These are phyloP conservation scores for Austrolebias charrua DNA, from an alignment of 2,797 vertebrate genomes.

Conservation along the genomic window DNA sequence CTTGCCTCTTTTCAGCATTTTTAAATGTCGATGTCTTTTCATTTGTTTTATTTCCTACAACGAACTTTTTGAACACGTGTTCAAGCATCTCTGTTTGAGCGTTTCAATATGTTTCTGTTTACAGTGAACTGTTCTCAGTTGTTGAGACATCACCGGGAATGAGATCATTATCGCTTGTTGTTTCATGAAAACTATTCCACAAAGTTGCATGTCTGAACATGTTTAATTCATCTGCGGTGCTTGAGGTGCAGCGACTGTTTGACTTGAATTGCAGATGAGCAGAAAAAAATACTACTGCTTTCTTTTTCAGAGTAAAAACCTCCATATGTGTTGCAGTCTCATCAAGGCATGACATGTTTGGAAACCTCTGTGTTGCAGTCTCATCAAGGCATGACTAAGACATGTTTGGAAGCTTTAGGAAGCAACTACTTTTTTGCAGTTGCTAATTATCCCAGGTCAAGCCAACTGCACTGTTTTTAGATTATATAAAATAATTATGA, in stretches of 20 bases:
- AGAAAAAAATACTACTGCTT: neutral
- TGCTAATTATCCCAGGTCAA: no score
- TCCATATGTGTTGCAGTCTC: no score
- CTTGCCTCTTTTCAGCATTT: no score
- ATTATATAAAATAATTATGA: no score
- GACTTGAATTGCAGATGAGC: neutral
- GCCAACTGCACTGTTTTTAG: no score
- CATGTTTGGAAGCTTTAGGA: neutral
- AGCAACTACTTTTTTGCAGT: no score
- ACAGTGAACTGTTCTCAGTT: neutral
- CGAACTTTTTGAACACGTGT: neutral
- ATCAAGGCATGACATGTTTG: neutral
- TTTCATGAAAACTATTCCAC: slow-evolving; percentile 8
- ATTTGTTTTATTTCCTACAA: neutral
- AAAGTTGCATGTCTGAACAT: slow-evolving; percentile 5
- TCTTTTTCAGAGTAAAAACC: neutral
- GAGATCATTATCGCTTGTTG: neutral
- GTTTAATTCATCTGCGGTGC: neutral
- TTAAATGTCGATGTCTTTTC: no score
- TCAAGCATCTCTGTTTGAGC: neutral
- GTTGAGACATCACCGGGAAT: neutral
- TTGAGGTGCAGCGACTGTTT: slow-evolving; percentile 2
- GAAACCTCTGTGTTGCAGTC: no score
- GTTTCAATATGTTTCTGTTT: neutral
- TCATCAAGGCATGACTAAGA: neutral